These are phyloP conservation scores for Opisthocomus hoazin DNA, from an alignment of 2,113 vertebrate genomes.

Conservation along the genomic window DNA sequence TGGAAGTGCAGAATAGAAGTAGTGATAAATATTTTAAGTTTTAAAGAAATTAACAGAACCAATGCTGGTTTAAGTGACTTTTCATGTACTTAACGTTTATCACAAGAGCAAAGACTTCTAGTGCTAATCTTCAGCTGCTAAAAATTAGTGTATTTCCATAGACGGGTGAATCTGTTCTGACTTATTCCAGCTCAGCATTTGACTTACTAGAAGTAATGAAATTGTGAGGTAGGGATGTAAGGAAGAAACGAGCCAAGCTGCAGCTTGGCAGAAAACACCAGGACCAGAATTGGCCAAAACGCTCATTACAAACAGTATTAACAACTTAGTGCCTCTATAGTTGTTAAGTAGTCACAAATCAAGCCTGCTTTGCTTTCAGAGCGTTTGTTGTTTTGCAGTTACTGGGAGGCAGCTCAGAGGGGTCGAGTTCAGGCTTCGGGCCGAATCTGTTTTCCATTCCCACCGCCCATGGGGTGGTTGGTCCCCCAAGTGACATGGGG, in stretches of 20 bases:
- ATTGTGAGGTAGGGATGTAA: constrained; percentile 25
- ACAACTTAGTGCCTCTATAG: not conserved
- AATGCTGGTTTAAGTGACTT: not conserved
- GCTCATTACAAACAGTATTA: constrained; percentile 16
- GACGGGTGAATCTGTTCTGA: not conserved
- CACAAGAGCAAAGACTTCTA: not conserved
- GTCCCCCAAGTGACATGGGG: not conserved
- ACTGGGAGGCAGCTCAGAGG: not conserved
- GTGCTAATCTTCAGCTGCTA: constrained; percentile 26
- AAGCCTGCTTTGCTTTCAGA: not conserved
- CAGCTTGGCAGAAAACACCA: not conserved
- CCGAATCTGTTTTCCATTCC: constrained; percentile 16
- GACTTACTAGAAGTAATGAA: constrained; percentile 1
- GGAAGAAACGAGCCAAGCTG: constrained; percentile 29
- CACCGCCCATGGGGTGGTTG: not conserved
- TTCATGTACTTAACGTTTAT: constrained; percentile 25
- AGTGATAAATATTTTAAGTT: constrained; percentile 6
- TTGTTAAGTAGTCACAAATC: not conserved
- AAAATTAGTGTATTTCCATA: constrained; percentile 21
- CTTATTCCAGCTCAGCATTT: constrained; percentile 4
- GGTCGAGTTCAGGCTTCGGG: not conserved
- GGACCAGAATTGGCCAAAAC: not conserved
- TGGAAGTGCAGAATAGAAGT: not conserved
- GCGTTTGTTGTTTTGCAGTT: not conserved
- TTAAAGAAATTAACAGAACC: not conserved